phyloP scores from a whole-genome alignment of 2,888 invertebrate genomes.

The Augochlorella aurata region DNA sequence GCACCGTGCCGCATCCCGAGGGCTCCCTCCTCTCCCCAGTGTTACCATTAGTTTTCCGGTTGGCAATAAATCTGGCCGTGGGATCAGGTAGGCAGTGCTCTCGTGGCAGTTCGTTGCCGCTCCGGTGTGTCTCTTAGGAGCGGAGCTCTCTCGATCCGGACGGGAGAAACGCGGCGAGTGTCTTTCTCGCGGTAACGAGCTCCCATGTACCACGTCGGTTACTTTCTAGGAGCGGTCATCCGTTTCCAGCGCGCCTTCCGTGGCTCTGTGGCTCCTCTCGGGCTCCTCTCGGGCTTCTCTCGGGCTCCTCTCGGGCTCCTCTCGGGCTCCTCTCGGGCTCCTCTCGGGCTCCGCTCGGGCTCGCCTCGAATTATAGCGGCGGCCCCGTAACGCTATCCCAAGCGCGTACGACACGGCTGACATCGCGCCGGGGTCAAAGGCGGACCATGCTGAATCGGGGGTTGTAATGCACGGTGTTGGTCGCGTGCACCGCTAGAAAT shows the following conservation, averaged over 20 bases:
- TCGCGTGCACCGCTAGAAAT: constrained; percentile 47
- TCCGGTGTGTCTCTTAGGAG: constrained; percentile 25
- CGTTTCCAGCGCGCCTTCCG: constrained; percentile 55
- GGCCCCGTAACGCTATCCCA: constrained; percentile 41
- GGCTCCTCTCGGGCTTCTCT: not conserved
- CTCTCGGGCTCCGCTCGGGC: no score
- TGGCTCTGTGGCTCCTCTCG: constrained; percentile 9
- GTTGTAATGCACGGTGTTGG: constrained; percentile 59
- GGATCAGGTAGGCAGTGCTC: constrained; percentile 68
- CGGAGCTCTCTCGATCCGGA: constrained; percentile 30
- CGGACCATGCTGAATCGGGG: constrained; percentile 50
- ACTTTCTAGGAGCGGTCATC: constrained; percentile 73
- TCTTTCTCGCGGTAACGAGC: constrained; percentile 78
- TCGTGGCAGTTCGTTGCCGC: constrained; percentile 73
- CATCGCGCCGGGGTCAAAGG: constrained; percentile 66
- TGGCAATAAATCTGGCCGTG: constrained; percentile 76
- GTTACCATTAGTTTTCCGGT: constrained; percentile 74
- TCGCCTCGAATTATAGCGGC: constrained; percentile 62
- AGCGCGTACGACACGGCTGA: constrained; percentile 64
- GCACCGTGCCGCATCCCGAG: not conserved
- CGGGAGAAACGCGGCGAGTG: constrained; percentile 64
- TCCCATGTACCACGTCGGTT: constrained; percentile 77
- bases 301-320: not conserved
- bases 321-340: not conserved
- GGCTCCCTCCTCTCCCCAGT: constrained; percentile 30